Percentiles rank a stretch among this genome's conserved stretches.
Evolutionary conservation across 2,888 invertebrate genomes (phyloP).

Genomic region (Yponomeuta cagnagella): DNA sequence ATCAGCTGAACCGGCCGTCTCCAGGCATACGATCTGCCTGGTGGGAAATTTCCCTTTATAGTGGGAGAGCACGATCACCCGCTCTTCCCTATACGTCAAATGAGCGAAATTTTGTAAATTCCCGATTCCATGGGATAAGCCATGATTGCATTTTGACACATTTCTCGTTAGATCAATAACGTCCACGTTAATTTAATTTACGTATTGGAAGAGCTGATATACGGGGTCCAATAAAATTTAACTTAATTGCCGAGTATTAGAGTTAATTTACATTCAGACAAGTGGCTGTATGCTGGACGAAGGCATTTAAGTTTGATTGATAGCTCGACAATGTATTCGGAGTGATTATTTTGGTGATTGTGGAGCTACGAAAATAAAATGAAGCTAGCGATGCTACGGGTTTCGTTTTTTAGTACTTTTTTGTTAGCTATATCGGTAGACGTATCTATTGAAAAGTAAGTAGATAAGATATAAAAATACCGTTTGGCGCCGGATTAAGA

Average conservation of each 20-base stretch:
- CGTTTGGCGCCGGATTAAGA: too few relatives aligned
- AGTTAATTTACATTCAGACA: conserved; percentile 57
- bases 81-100: too few relatives aligned
- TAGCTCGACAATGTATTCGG: not conserved
- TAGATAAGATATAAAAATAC: too few relatives aligned
- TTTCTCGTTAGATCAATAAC: not conserved
- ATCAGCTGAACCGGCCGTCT: too few relatives aligned
- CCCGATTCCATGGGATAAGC: not conserved
- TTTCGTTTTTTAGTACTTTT: too few relatives aligned
- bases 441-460: too few relatives aligned
- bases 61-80: too few relatives aligned
- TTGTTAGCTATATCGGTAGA: too few relatives aligned
- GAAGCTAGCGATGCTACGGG: too few relatives aligned
- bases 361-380: not conserved
- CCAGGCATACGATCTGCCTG: too few relatives aligned
- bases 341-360: not conserved
- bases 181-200: conserved; percentile 5
- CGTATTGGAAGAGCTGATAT: not conserved
- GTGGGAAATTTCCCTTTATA: too few relatives aligned
- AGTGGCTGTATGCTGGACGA: not conserved
- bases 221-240: conserved; percentile 32
- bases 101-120: too few relatives aligned
- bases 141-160: not conserved
- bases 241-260: conserved; percentile 46
- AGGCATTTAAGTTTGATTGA: not conserved